Conservation (phyloP, 1,140 invertebrate species). For the Hestina assimilis region DNA sequence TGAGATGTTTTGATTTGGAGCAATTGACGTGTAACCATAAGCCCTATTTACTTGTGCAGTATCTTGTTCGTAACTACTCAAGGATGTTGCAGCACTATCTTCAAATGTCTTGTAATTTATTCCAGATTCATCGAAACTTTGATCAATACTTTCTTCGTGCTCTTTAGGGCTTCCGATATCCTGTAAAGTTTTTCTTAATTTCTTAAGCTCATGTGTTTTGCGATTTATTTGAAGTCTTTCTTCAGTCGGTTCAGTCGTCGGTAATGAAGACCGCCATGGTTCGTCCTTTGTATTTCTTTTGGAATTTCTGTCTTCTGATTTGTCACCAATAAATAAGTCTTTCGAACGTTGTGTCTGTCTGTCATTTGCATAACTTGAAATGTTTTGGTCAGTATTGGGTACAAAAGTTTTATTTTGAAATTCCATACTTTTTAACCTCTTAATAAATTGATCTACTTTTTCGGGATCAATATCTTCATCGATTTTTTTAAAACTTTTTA, state of each 20-base stretch:
- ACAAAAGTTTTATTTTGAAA: neutral
- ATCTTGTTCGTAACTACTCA: neutral
- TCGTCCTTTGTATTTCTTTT: constrained; percentile 1
- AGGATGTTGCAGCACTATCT: neutral
- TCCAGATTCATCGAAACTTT: neutral
- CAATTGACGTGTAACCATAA: too few species aligned
- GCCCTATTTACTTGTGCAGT: neutral
- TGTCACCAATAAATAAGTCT: too few species aligned
- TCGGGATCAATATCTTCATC: constrained; percentile 20
- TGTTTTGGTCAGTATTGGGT: neutral
- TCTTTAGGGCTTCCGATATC: neutral
- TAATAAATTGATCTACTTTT: constrained; percentile 31
- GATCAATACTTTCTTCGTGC: neutral
- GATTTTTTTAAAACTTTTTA: constrained; percentile 33
- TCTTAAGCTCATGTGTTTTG: neutral
- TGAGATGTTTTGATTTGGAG: too few species aligned
- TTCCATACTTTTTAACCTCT: constrained; percentile 23
- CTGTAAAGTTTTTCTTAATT: neutral
- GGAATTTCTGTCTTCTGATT: neutral
- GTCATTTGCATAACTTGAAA: neutral
- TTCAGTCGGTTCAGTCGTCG: too few species aligned
- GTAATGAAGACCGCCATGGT: constrained; percentile 15
- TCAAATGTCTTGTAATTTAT: neutral
- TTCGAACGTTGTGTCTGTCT: neutral
- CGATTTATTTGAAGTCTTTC: too few species aligned